phyloP scores from a whole-genome alignment of 2,888 invertebrate species.

The Scaptomyza reducta region DNA sequence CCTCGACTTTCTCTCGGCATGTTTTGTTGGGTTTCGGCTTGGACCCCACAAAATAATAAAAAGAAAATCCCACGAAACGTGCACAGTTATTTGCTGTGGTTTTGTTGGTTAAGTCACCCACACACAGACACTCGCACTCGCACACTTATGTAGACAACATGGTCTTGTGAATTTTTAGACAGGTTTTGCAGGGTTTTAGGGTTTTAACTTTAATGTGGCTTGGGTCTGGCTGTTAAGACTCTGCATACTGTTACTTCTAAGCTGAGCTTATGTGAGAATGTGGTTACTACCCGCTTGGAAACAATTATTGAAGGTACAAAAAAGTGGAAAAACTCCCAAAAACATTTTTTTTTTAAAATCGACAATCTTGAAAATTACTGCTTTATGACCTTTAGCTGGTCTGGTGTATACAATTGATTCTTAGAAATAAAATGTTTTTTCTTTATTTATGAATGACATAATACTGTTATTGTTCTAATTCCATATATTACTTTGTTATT shows the following conservation, averaged over 20 bases:
- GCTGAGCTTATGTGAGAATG: conserved; percentile 21
- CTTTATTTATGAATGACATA: too few species aligned
- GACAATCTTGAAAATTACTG: background rate
- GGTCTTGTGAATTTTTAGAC: conserved; percentile 43
- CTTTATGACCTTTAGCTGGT: too few species aligned
- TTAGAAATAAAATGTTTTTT: too few species aligned
- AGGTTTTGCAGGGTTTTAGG: conserved; percentile 36
- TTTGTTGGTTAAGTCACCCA: conserved; percentile 48
- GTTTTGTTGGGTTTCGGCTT: conserved; percentile 37
- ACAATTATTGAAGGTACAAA: background rate
- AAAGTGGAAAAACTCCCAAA: background rate
- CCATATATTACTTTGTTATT: too few species aligned
- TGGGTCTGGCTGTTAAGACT: conserved; percentile 29
- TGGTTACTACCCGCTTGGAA: background rate
- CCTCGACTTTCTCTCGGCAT: conserved; percentile 18
- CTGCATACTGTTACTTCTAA: conserved; percentile 20
- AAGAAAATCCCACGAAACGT: conserved; percentile 28
- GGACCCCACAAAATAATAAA: conserved; percentile 17
- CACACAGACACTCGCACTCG: conserved; percentile 8
- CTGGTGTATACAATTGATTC: too few species aligned
- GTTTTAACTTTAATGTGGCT: conserved; percentile 63
- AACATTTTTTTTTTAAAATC: background rate
- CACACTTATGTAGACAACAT: background rate
- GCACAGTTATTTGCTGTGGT: conserved; percentile 54
- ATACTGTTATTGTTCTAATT: too few species aligned